Conservation (phyloP, 1,140 invertebrate genomes). For the Pinna nobilis region DNA sequence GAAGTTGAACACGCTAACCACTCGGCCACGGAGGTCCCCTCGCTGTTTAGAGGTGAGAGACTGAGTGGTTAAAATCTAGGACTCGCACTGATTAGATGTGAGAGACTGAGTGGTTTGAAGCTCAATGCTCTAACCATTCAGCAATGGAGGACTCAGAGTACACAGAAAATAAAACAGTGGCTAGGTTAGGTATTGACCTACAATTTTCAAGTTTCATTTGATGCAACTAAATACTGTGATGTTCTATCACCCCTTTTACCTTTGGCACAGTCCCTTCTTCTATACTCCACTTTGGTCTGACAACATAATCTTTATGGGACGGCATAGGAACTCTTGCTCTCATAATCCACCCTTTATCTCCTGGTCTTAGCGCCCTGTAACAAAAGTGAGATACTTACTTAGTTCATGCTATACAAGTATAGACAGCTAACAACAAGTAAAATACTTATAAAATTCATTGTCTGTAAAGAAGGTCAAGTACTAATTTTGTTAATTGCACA, state of each 20-base stretch:
- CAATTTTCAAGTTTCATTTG: neutral
- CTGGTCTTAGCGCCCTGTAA: constrained; percentile 83
- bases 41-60: no score
- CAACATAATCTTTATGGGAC: constrained; percentile 97
- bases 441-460: neutral
- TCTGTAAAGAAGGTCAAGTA: no score
- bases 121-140: no score
- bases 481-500: no score
- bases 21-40: no score
- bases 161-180: neutral
- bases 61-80: no score
- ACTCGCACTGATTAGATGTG: no score
- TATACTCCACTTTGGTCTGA: constrained; percentile 92
- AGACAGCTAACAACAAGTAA: neutral
- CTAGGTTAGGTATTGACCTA: neutral
- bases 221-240: no score
- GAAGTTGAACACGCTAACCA: no score
- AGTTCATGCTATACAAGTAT: neutral
- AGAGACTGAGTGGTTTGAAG: no score
- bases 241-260: constrained; percentile 14
- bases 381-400: constrained; percentile 3
- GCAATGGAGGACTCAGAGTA: no score
- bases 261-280: constrained; percentile 77
- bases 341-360: constrained; percentile 95
- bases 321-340: constrained; percentile 95